Conservation (phyloP, 2,797 vertebrate genomes). For the Pipistrellus pipistrellus region DNA sequence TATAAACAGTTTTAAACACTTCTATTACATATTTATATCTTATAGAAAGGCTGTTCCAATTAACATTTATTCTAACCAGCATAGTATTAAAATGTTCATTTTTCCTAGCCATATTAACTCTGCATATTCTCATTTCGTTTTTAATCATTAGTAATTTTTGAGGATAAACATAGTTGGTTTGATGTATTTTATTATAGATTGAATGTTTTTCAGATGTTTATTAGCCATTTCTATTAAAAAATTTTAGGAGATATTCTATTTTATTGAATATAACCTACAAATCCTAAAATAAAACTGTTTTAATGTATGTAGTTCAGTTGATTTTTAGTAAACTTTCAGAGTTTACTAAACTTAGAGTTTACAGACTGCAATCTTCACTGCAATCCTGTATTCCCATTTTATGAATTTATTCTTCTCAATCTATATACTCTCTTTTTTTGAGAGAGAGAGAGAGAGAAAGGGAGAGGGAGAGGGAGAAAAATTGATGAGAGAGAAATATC, state of each 20-base stretch:
- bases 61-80: conserved; percentile 58
- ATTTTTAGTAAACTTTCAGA: conserved; percentile 63
- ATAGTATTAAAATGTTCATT: conserved; percentile 61
- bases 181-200: conserved; percentile 59
- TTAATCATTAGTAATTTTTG: conserved; percentile 64
- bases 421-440: conserved; percentile 32
- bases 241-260: not conserved
- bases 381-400: conserved; percentile 50
- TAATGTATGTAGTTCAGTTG: conserved; percentile 53
- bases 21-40: conserved; percentile 56
- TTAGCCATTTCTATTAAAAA: conserved; percentile 50
- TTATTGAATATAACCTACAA: conserved; percentile 59
- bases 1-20: conserved; percentile 54
- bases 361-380: not conserved
- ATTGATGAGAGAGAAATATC: not conserved
- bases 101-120: conserved; percentile 30
- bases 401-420: conserved; percentile 28
- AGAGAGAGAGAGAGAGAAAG: no score
- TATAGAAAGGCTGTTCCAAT: conserved; percentile 58
- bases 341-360: conserved; percentile 60
- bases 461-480: not conserved
- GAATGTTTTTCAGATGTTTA: conserved; percentile 53
- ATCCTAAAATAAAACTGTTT: conserved; percentile 50
- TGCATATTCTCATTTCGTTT: conserved; percentile 61
- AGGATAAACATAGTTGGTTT: conserved; percentile 51